Conservation (phyloP, 2,797 vertebrate genomes). For the Myotis myotis region DNA sequence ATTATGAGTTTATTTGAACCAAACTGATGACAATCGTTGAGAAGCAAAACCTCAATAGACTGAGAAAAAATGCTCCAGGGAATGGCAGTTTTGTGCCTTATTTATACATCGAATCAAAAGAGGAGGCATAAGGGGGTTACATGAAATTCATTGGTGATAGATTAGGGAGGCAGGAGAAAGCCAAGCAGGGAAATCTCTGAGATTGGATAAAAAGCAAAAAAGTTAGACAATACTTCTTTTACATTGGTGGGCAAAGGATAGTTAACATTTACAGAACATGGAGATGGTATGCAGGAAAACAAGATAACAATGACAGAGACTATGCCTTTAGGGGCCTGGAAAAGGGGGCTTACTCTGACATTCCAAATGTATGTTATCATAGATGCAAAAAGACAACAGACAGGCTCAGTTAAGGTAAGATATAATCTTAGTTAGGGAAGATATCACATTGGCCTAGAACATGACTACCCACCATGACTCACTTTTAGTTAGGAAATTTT, state of each 20-base stretch:
- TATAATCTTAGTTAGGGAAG: not conserved
- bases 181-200: not conserved
- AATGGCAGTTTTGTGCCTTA: not conserved
- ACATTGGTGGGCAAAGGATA: not conserved
- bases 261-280: not conserved
- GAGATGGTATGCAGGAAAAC: not conserved
- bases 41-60: not conserved
- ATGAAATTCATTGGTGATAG: not conserved
- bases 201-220: not conserved
- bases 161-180: not conserved
- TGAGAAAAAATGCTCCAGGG: not conserved
- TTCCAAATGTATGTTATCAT: not conserved
- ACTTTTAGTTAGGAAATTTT: not conserved
- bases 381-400: not conserved
- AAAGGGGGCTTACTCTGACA: not conserved
- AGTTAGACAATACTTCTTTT: not conserved
- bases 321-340: not conserved
- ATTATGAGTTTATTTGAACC: not conserved
- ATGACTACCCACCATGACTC: not conserved
- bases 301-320: not conserved
- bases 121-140: not conserved
- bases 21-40: not conserved
- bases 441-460: not conserved
- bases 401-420: not conserved
- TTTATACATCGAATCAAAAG: not conserved